Conservation (phyloP, 2,113 vertebrate species). For the Peucedramus taeniatus region DNA sequence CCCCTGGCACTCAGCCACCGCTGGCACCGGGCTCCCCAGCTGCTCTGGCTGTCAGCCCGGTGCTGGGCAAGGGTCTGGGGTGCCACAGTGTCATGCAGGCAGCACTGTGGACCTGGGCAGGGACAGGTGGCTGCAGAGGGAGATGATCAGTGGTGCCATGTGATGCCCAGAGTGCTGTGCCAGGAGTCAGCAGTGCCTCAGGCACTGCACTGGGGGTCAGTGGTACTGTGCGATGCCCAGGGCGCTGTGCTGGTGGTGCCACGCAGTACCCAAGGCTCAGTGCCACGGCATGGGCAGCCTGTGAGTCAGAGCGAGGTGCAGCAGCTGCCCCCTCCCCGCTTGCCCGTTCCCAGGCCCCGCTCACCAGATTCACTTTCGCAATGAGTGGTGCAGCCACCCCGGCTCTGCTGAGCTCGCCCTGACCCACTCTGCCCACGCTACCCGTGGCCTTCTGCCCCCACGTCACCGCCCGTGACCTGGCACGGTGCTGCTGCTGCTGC, state of each 20-base stretch:
- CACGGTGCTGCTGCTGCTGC: neutral
- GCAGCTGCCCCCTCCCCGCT: neutral
- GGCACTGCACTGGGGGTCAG: neutral
- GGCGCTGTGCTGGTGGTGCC: neutral
- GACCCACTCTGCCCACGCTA: neutral
- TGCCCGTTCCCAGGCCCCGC: neutral
- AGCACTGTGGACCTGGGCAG: neutral
- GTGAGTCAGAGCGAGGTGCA: neutral
- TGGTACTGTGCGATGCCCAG: neutral
- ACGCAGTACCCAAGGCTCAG: accelerated
- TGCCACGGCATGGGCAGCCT: neutral
- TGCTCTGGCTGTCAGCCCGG: neutral
- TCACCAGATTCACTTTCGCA: constrained; percentile 15
- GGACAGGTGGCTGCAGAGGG: neutral
- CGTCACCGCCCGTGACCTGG: accelerated
- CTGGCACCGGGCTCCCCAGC: neutral
- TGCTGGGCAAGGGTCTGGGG: neutral
- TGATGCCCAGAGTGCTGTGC: neutral
- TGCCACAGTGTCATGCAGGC: neutral
- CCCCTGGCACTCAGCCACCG: neutral
- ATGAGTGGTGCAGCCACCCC: neutral
- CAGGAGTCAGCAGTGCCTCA: neutral
- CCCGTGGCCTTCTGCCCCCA: neutral
- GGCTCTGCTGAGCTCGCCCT: neutral
- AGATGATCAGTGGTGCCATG: neutral